A percentile compares a stretch with the other conserved stretches of the same genome.
These are phyloP conservation scores for Penaeus japonicus DNA, from an alignment of 1,140 invertebrate genomes.

Conservation along the genomic window DNA sequence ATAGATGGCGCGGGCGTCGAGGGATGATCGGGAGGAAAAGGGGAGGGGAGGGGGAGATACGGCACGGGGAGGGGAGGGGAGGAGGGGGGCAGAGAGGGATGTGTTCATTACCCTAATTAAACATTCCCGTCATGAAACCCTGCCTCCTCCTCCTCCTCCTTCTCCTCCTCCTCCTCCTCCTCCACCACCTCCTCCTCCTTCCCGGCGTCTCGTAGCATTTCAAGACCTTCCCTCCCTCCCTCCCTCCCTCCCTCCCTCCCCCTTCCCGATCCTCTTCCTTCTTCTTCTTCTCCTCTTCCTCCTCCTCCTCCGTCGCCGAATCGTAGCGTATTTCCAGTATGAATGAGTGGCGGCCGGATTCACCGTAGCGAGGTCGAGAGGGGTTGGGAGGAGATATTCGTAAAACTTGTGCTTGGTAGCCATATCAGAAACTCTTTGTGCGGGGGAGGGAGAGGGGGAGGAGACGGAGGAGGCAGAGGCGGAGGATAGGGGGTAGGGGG, in stretches of 20 bases:
- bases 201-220: background rate
- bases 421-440: too few relatives aligned
- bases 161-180: background rate
- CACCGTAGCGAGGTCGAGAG: background rate
- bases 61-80: background rate
- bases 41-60: background rate
- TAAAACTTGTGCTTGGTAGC: too few relatives aligned
- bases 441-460: too few relatives aligned
- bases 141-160: background rate
- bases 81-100: background rate
- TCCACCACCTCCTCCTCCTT: background rate
- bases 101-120: too few relatives aligned
- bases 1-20: too few relatives aligned
- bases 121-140: too few relatives aligned
- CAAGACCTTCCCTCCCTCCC: background rate
- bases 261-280: background rate
- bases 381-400: too few relatives aligned
- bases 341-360: background rate
- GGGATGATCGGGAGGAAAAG: background rate
- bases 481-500: too few relatives aligned
- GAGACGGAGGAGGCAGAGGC: too few relatives aligned
- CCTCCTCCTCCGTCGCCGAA: background rate
- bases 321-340: too few relatives aligned
- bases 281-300: background rate
- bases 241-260: background rate